phyloP scores from a whole-genome alignment of 1,140 invertebrate genomes.

The Gonioctena quinquepunctata region DNA sequence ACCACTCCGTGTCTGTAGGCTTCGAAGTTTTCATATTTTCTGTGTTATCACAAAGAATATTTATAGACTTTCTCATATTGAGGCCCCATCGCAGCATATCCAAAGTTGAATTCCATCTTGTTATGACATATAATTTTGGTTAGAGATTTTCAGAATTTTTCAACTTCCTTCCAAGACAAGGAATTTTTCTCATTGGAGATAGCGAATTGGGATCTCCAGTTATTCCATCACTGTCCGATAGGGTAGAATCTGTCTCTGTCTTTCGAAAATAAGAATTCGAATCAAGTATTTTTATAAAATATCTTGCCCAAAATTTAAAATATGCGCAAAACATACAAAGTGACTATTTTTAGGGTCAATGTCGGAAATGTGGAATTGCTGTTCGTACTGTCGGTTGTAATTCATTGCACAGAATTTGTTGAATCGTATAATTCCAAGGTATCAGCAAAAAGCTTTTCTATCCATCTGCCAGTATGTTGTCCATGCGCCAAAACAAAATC shows the following conservation, averaged over 20 bases:
- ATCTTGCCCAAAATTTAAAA: not conserved
- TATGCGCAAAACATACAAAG: not conserved
- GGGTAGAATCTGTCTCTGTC: slow-evolving; percentile 1
- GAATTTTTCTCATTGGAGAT: not conserved
- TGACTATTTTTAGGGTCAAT: slow-evolving; percentile 6
- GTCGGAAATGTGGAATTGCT: not conserved
- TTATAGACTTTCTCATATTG: not conserved
- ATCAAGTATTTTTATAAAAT: slow-evolving; percentile 20
- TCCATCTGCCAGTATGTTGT: slow-evolving; percentile 7
- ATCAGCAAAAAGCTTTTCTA: slow-evolving; percentile 2
- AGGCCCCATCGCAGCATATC: not conserved
- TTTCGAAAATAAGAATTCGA: not conserved
- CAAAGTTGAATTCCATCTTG: not conserved
- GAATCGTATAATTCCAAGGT: not conserved
- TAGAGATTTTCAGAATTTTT: not conserved
- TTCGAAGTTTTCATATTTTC: slow-evolving; percentile 17
- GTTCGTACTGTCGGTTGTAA: not conserved
- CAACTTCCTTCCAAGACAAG: not conserved
- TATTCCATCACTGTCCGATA: not conserved
- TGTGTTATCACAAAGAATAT: slow-evolving; percentile 20
- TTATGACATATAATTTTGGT: not conserved
- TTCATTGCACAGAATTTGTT: not conserved
- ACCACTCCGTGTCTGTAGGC: slow-evolving; percentile 5
- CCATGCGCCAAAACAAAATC: not conserved
- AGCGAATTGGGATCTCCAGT: slow-evolving; percentile 1